Percentiles rank a stretch among this genome's conserved stretches.
These are phyloP conservation scores for Nettapus auritus DNA, from an alignment of 2,113 vertebrate species.

Conservation along the genomic window DNA sequence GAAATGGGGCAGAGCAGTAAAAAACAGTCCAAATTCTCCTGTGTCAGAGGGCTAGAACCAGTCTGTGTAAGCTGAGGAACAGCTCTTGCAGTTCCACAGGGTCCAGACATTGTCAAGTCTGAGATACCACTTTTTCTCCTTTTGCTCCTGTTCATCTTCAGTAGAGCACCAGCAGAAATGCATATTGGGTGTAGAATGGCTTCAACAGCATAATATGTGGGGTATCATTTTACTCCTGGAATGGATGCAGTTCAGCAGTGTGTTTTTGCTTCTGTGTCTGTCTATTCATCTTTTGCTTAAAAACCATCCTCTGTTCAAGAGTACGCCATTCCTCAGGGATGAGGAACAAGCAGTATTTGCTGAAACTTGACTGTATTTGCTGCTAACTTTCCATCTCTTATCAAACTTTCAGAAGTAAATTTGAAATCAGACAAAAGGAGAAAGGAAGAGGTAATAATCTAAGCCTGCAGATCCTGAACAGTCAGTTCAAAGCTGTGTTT, in stretches of 20 bases:
- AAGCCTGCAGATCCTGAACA: not conserved
- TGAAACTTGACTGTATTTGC: not conserved
- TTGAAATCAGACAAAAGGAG: not conserved
- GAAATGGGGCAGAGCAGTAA: not conserved
- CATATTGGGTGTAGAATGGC: not conserved
- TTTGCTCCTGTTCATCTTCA: fast-evolving
- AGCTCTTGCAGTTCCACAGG: not conserved
- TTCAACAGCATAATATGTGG: not conserved
- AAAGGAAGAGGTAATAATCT: not conserved
- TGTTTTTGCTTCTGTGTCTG: not conserved
- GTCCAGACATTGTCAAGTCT: not conserved
- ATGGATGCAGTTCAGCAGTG: not conserved
- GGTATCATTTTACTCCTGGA: not conserved
- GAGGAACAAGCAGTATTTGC: not conserved
- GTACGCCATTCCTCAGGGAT: not conserved
- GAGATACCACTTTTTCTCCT: not conserved
- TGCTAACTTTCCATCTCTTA: not conserved
- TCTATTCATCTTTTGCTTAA: not conserved
- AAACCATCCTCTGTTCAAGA: not conserved
- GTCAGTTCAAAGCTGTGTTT: not conserved
- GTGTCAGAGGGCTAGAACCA: not conserved
- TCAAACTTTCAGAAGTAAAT: not conserved
- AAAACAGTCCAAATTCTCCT: not conserved
- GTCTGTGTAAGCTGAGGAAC: not conserved
- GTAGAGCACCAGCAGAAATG: not conserved